Conservation (phyloP, 2,888 invertebrate species). For the Ormyrus rosae region DNA sequence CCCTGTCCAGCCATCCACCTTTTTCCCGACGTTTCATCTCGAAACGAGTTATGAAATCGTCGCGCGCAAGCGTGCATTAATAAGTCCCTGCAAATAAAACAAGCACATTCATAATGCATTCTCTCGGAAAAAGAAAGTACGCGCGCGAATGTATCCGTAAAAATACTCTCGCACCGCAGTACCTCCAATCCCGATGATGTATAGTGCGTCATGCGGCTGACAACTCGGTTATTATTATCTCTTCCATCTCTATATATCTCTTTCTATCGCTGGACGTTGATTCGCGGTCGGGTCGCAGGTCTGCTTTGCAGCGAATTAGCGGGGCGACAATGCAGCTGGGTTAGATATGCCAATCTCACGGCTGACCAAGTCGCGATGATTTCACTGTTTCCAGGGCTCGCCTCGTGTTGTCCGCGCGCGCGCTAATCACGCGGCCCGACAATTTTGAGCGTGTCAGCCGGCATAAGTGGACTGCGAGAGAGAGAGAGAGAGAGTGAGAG, state of each 20-base stretch:
- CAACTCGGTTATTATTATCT: conserved; percentile 37
- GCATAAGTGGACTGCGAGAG: neutral
- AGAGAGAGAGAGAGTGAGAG: neutral
- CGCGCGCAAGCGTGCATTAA: neutral
- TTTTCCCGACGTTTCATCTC: conserved; percentile 30
- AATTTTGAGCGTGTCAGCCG: conserved; percentile 16
- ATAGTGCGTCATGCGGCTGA: conserved; percentile 5
- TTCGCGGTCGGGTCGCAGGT: conserved; percentile 5
- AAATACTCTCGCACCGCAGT: too few relatives aligned
- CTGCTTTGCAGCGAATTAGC: conserved; percentile 33
- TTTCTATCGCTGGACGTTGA: conserved; percentile 5
- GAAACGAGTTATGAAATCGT: conserved; percentile 39
- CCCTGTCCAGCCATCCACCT: neutral
- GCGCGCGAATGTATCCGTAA: too few relatives aligned
- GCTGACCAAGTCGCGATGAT: conserved; percentile 36
- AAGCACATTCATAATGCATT: too few relatives aligned
- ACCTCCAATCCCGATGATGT: neutral
- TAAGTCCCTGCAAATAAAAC: too few relatives aligned
- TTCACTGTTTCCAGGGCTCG: neutral
- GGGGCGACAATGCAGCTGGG: conserved; percentile 11
- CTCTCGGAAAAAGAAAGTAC: too few relatives aligned
- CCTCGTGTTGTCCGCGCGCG: too few relatives aligned
- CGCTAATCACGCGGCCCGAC: conserved; percentile 33
- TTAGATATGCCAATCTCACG: conserved; percentile 38
- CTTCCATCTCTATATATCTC: conserved; percentile 1